phyloP scores from a whole-genome alignment of 2,797 vertebrate species.

The Microctenopoma lineatum region DNA sequence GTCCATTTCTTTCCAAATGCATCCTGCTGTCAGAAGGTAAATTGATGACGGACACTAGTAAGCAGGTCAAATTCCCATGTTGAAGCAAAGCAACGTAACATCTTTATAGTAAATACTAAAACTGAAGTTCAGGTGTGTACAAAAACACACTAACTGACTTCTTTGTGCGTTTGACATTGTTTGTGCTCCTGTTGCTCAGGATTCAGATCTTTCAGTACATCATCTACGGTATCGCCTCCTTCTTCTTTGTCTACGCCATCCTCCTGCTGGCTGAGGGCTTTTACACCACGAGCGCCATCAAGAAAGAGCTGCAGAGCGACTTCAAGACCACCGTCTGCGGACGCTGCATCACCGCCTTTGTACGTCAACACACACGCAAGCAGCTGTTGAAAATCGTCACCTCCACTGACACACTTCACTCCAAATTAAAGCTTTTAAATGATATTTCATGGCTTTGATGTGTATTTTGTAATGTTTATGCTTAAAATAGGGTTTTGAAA shows the following conservation, averaged over 20 bases:
- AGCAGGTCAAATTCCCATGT: too few relatives aligned
- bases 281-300: slow-evolving; percentile 96
- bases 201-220: slow-evolving; percentile 98
- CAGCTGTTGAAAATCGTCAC: slow-evolving; percentile 28
- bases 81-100: too few relatives aligned
- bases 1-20: too few relatives aligned
- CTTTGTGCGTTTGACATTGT: too few relatives aligned
- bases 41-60: too few relatives aligned
- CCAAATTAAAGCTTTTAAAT: slow-evolving; percentile 21
- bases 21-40: too few relatives aligned
- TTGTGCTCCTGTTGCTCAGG: slow-evolving; percentile 70
- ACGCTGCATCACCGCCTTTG: slow-evolving; percentile 98
- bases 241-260: slow-evolving; percentile 97
- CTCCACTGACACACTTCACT: slow-evolving; percentile 39
- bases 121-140: too few relatives aligned
- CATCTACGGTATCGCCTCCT: slow-evolving; percentile 97
- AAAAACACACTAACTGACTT: too few relatives aligned
- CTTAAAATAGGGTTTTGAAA: slow-evolving; percentile 15
- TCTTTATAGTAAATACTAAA: too few relatives aligned
- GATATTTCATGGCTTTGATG: slow-evolving; percentile 24
- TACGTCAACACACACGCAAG: slow-evolving; percentile 62
- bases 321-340: slow-evolving; percentile 98
- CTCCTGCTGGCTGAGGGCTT: slow-evolving; percentile 97
- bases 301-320: slow-evolving; percentile 95
- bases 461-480: slow-evolving; percentile 13